Percentiles rank a stretch among this genome's conserved stretches.
These are phyloP conservation scores for Zaprionus obscuricornis DNA, from an alignment of 2,888 invertebrate genomes.

Conservation along the genomic window DNA sequence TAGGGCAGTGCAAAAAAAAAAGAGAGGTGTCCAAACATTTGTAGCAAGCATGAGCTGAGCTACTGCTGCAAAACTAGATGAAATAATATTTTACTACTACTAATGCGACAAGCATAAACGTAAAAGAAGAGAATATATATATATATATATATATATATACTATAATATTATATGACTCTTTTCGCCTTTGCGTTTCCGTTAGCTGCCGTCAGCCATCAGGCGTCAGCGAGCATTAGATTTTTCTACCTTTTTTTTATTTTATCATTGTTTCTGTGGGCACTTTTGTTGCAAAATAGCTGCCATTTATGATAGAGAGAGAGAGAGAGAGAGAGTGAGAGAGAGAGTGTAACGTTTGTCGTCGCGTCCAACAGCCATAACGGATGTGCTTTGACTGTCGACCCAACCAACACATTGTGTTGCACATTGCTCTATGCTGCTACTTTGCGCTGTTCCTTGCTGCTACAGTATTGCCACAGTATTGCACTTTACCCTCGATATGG, in stretches of 20 bases:
- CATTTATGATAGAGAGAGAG: slow-evolving; percentile 57
- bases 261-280: slow-evolving; percentile 56
- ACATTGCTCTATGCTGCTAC: slow-evolving; percentile 5
- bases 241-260: slow-evolving; percentile 25
- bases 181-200: slow-evolving; percentile 68
- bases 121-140: no score
- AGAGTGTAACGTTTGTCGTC: slow-evolving; percentile 42
- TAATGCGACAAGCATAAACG: slow-evolving; percentile 20
- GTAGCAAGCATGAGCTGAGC: slow-evolving; percentile 26
- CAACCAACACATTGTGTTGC: slow-evolving; percentile 47
- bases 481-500: slow-evolving; percentile 54
- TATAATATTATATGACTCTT: slow-evolving; percentile 76
- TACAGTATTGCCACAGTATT: slow-evolving; percentile 58
- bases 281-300: slow-evolving; percentile 59
- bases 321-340: slow-evolving; percentile 31
- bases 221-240: slow-evolving; percentile 22
- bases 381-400: slow-evolving; percentile 74
- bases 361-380: slow-evolving; percentile 52
- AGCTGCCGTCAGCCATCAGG: slow-evolving; percentile 7
- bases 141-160: no score
- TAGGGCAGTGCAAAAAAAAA: slow-evolving; percentile 61
- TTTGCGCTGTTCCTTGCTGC: no score
- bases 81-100: slow-evolving; percentile 15
- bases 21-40: slow-evolving; percentile 74
- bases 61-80: slow-evolving; percentile 1